Evolutionary conservation across 2,113 vertebrate species (phyloP).

Genomic region (Albula glossodonta): DNA sequence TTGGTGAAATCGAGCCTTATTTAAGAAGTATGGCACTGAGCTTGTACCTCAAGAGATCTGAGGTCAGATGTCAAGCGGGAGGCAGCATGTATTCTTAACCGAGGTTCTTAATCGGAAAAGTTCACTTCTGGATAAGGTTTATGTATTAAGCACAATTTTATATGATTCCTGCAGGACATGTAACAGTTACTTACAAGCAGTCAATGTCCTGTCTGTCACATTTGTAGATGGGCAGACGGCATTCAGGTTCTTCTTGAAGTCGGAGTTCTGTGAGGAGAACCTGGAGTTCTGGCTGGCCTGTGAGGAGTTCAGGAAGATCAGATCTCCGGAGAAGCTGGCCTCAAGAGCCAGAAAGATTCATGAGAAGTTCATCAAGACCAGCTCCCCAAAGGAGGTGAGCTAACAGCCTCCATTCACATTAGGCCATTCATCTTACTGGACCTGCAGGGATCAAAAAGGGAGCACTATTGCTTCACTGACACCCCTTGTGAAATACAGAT

Average conservation of each 20-base stretch:
- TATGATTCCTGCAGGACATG: neutral
- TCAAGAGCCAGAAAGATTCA: constrained; percentile 52
- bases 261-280: constrained; percentile 65
- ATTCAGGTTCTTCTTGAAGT: constrained; percentile 57
- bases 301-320: constrained; percentile 52
- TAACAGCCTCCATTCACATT: neutral
- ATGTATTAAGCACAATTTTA: neutral
- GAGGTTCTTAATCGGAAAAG: no score
- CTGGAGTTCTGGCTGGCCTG: constrained; percentile 64
- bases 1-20: neutral
- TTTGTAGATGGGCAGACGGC: constrained; percentile 48
- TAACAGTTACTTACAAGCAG: neutral
- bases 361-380: constrained; percentile 51
- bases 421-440: neutral
- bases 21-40: neutral
- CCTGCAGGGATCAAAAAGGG: neutral
- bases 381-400: constrained; percentile 58
- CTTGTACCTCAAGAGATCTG: neutral
- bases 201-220: neutral
- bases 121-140: no score
- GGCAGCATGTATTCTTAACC: no score
- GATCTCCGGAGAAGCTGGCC: constrained; percentile 30
- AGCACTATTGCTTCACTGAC: neutral
- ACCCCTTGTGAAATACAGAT: neutral
- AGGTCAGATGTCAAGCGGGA: no score